phyloP scores from a whole-genome alignment of 2,113 vertebrate genomes.

The Gallinago jamesoni region DNA sequence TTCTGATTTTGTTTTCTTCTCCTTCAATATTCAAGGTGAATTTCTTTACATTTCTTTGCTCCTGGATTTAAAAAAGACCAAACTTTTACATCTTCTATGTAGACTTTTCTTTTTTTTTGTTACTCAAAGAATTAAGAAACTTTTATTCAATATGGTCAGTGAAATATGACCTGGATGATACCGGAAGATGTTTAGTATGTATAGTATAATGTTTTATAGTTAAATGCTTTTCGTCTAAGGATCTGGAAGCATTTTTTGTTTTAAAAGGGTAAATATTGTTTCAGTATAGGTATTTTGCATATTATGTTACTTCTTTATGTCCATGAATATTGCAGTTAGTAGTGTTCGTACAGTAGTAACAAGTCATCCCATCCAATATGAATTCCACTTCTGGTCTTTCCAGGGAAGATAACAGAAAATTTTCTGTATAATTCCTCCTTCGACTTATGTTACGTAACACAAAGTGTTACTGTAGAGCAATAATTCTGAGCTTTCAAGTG shows the following conservation, averaged over 20 bases:
- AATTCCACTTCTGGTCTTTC: background rate
- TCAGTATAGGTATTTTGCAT: background rate
- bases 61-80: background rate
- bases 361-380: background rate
- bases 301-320: background rate
- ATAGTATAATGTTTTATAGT: background rate
- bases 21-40: background rate
- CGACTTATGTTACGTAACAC: background rate
- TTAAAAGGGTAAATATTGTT: background rate
- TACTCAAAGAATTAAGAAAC: background rate
- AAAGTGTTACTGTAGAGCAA: background rate
- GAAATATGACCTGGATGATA: background rate
- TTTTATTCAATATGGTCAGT: background rate
- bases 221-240: background rate
- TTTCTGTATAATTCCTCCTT: background rate
- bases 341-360: background rate
- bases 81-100: background rate
- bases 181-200: background rate
- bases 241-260: background rate
- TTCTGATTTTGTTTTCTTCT: background rate
- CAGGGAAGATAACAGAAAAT: background rate
- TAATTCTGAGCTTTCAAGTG: conserved; percentile 35
- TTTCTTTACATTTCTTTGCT: background rate
- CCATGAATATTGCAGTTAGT: background rate
- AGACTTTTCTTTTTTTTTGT: background rate